phyloP scores from a whole-genome alignment of 1,140 invertebrate species.

The Tribolium castaneum region DNA sequence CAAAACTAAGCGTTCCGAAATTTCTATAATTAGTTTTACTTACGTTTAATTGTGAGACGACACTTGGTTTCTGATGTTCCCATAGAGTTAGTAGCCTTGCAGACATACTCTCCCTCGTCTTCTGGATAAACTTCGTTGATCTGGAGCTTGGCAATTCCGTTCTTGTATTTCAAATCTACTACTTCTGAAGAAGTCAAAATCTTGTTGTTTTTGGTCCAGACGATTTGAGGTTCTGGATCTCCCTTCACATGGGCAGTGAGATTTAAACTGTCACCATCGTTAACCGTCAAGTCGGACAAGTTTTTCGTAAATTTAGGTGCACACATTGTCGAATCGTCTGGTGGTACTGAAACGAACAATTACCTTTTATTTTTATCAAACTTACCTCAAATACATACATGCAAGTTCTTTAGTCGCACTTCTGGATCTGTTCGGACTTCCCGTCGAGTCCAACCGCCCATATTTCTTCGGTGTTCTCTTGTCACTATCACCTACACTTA shows the following conservation, averaged over 20 bases:
- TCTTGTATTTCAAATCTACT: conserved; percentile 91
- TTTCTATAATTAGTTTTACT: conserved; percentile 60
- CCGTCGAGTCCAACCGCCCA: conserved; percentile 76
- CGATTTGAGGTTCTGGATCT: conserved; percentile 91
- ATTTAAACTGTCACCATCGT: conserved; percentile 84
- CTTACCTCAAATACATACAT: conserved; percentile 70
- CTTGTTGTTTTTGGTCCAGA: conserved; percentile 87
- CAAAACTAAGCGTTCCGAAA: conserved; percentile 38
- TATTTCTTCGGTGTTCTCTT: conserved; percentile 78
- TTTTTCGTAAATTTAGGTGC: conserved; percentile 83
- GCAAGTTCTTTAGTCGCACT: conserved; percentile 91
- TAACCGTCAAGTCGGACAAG: conserved; percentile 76
- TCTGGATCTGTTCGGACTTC: conserved; percentile 82
- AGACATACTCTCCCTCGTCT: conserved; percentile 90
- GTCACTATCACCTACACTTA: conserved; percentile 61
- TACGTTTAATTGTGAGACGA: conserved; percentile 85
- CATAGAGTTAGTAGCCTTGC: conserved; percentile 91
- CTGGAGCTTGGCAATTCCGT: conserved; percentile 83
- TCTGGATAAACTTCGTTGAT: conserved; percentile 95
- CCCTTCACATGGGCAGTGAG: conserved; percentile 84
- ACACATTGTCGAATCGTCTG: conserved; percentile 86
- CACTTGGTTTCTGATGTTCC: conserved; percentile 85
- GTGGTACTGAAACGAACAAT: conserved; percentile 72
- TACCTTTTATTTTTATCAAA: not conserved
- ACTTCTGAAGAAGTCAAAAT: conserved; percentile 82